Percentiles rank a stretch among this genome's conserved stretches.
Evolutionary conservation across 2,888 invertebrate genomes (phyloP).

Genomic region (Tinea trinotella): DNA sequence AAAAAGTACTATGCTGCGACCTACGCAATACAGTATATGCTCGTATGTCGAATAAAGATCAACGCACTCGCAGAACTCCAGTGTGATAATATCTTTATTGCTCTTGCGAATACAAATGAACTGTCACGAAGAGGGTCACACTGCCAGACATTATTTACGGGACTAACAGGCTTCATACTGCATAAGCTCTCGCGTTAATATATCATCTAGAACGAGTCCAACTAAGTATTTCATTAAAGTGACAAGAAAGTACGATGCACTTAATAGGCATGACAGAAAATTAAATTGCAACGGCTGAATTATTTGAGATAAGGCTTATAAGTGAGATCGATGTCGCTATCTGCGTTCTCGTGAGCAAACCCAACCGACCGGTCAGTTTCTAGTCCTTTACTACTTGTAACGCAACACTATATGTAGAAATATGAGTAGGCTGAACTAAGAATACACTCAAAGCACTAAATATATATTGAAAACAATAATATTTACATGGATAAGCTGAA

Average conservation of each 20-base stretch:
- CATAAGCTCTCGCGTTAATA: not conserved
- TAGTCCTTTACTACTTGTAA: conserved; percentile 9
- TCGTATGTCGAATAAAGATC: conserved; percentile 33
- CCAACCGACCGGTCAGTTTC: conserved; percentile 16
- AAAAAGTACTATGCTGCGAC: conserved; percentile 15
- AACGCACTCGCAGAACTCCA: conserved; percentile 38
- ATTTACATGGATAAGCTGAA: not conserved
- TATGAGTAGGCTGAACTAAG: not conserved
- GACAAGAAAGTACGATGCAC: conserved; percentile 16
- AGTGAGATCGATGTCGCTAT: conserved; percentile 13
- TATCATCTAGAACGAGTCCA: not conserved
- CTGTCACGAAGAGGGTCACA: conserved; percentile 21
- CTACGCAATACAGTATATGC: conserved; percentile 16
- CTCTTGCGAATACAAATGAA: conserved; percentile 41
- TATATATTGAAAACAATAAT: not conserved
- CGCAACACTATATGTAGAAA: conserved; percentile 5
- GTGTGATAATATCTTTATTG: conserved; percentile 39
- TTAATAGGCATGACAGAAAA: conserved; percentile 11
- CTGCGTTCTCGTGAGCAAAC: not conserved
- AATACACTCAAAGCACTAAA: not conserved
- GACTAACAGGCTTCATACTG: conserved; percentile 4
- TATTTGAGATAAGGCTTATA: conserved; percentile 11
- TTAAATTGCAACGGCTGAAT: conserved; percentile 13
- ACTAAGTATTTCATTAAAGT: conserved; percentile 1
- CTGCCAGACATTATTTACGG: conserved; percentile 9